These are phyloP conservation scores for Lepidurus couesii DNA, from an alignment of 1,140 invertebrate genomes.

Conservation along the genomic window DNA sequence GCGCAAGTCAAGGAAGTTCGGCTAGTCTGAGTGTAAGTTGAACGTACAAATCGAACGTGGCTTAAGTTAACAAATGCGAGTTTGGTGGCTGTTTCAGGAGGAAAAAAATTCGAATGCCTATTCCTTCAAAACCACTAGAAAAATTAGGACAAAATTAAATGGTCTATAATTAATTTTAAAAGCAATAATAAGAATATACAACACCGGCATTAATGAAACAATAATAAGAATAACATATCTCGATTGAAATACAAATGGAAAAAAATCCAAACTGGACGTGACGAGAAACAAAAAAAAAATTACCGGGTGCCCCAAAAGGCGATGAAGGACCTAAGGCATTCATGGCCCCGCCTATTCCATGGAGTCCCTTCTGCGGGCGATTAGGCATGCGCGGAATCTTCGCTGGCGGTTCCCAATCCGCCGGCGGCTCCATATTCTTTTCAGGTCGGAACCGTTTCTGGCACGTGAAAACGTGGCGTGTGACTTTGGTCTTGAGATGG, in stretches of 20 bases:
- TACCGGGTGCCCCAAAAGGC: not conserved
- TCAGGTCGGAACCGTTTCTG: constrained; percentile 84
- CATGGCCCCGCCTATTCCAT: not conserved
- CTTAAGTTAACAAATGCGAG: constrained; percentile 37
- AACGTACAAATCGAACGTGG: no score
- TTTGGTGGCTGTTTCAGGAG: constrained; percentile 46
- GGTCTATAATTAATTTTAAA: not conserved
- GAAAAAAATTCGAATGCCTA: not conserved
- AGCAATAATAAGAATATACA: not conserved
- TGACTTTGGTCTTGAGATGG: constrained; percentile 87
- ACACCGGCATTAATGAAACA: not conserved
- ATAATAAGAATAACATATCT: constrained; percentile 1
- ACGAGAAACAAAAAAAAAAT: not conserved
- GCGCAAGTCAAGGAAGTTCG: no score
- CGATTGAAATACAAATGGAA: not conserved
- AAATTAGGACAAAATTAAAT: not conserved
- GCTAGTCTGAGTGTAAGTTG: no score
- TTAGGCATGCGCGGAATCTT: constrained; percentile 73
- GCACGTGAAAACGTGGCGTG: constrained; percentile 80
- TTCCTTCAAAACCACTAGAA: not conserved
- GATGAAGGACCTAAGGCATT: not conserved
- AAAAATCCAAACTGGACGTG: not conserved
- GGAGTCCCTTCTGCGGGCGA: constrained; percentile 41
- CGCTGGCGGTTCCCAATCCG: constrained; percentile 85
- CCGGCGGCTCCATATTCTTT: constrained; percentile 70